Evolutionary conservation across 2,113 vertebrate species (phyloP), one percentile per base, ranked within the genome.

Genomic region (Megalops atlanticus): DNA sequence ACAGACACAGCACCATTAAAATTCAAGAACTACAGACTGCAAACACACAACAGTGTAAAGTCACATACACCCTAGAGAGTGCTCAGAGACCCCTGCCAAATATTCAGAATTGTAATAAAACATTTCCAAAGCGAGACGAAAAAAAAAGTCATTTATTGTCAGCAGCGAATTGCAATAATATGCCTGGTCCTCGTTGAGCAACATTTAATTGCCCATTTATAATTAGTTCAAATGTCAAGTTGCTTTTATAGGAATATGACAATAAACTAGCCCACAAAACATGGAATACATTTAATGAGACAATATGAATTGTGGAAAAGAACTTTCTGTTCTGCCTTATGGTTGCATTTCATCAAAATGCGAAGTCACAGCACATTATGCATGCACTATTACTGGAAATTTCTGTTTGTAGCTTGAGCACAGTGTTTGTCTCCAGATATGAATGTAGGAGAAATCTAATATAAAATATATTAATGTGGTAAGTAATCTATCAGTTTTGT

Each of bases 201-300:
- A 80, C 84, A 82, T 89, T n/a, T 87, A 83, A 87, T 78, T 83
- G 80, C 79, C 27, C 77, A 54, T 85, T 85, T 58, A 81, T 80
- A 88, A 86, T 78, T 83, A 68, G 84, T 86, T 76, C 82, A 80
- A 81, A 86, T 85, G 49, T 43, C 80, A 73, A 73, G 68, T 80
- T 83, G 54, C 36, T 77, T 80, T 78, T 76, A 68, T 68, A 49
- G 68, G 75, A 76, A 77, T 78, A n/a, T 54, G 74, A 49, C 70
- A 70, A 88, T 84, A 84, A 81, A 85, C 84, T 81, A 41, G 47
- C 80, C 78, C 33, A 84, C 85, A 85, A 88, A 86, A 54, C 81
- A 74, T 73, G 15, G 80, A 80, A 40, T 40, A 33, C 35, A 52
- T 83, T 80, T 81, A 79, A 36, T 18, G 35, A 47, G 54, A 47